Evolutionary conservation across 2,113 vertebrate genomes (phyloP).

Genomic region (Cariama cristata): DNA sequence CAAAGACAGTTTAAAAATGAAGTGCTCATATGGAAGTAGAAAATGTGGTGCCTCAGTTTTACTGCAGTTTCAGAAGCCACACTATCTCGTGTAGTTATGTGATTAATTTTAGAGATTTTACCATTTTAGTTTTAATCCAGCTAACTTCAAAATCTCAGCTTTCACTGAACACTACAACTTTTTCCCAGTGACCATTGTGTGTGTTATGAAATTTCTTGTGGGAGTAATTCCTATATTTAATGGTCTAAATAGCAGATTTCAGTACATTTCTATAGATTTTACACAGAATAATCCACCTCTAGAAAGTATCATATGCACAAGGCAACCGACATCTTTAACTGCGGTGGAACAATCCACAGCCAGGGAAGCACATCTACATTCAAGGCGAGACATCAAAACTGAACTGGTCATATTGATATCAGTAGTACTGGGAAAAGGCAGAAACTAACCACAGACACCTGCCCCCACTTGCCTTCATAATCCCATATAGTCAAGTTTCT

Average conservation of each 20-base stretch:
- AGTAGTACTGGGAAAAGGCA: not conserved
- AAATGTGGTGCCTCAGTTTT: not conserved
- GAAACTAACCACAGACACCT: not conserved
- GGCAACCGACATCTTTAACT: not conserved
- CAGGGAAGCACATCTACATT: not conserved
- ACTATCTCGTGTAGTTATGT: fast-evolving
- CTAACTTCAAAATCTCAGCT: not conserved
- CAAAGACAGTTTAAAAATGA: not conserved
- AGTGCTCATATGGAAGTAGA: not conserved
- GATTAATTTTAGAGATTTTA: not conserved
- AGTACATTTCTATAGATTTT: not conserved
- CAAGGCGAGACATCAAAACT: not conserved
- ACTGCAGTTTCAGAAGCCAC: not conserved
- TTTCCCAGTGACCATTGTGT: not conserved
- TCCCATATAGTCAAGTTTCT: not conserved
- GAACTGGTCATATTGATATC: not conserved
- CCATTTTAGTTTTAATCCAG: not conserved
- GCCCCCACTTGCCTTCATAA: not conserved
- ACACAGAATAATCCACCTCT: not conserved
- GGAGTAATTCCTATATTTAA: not conserved
- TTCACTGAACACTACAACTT: not conserved
- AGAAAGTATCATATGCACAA: not conserved
- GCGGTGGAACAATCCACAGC: not conserved
- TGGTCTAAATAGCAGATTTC: not conserved
- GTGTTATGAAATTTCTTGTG: not conserved